Evolutionary conservation across 2,888 invertebrate species (phyloP), one percentile per base, ranked within the genome.

Genomic region (Gnatocerus cornutus): DNA sequence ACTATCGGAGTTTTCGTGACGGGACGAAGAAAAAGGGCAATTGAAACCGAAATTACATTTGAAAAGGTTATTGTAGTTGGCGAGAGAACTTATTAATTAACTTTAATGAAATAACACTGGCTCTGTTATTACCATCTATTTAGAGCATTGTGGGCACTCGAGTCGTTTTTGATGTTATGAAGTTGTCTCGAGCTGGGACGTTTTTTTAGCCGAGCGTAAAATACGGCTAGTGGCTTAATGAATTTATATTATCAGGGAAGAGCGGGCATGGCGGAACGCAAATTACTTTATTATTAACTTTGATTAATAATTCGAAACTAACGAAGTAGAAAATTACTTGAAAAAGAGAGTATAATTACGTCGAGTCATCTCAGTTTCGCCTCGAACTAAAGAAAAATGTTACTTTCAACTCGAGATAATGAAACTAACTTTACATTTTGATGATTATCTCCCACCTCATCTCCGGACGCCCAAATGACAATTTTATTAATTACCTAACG

Each of bases 321-420:
- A 46, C 59, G 16, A 46, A 46, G 59, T 46, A 13, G 59, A 59
- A 59, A 59, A 59, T 59, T 46, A 46, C 59, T 27, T 9, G 46
- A 59, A 59, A 59, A 59, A 59, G 59, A 46, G 59, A 37, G 45
- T 37, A 46, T 59, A 59, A 59, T 59, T 59, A 59, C 46, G 43
- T 43, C 43, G 12, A 46, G 59, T 16, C 56, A 29, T 59, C 30
- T 59, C 59, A 37, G 46, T 33, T 46, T 58, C 29, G 58, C 27
- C 27, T 7, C n/a, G 33, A 9, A n/a, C 33, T n/a, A 2, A 33
- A 33, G 33, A 33, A 33, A 33, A n/a, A n/a, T 1, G 33, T n/a
- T 33, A 6, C 33, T 33, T 33, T 33, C n/a, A 33, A 21, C 21
- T 33, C 3, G 3, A 33, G 33, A 33, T 33, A 4, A 33, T 33